Conservation (phyloP, 2,113 vertebrate species). For the Larimichthys polyactis region DNA sequence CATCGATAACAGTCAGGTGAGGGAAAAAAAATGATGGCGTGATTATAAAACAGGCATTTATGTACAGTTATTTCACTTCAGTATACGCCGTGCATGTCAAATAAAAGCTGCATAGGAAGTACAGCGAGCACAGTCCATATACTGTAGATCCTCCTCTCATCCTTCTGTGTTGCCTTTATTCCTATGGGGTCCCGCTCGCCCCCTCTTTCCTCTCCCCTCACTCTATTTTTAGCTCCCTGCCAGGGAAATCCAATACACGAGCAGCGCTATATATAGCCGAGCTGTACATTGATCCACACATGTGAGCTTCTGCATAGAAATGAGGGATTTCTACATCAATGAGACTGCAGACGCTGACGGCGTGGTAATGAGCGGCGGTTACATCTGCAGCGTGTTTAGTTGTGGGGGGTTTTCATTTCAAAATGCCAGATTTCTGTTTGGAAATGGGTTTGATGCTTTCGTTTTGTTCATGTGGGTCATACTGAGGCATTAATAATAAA, state of each 20-base stretch:
- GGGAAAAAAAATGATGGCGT: not conserved
- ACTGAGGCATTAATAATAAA: too few relatives aligned
- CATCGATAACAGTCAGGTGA: too few relatives aligned
- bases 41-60: not conserved
- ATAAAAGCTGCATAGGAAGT: conserved; percentile 18
- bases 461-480: too few relatives aligned
- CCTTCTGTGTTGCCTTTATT: conserved; percentile 45
- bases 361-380: not conserved
- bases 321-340: conserved; percentile 58
- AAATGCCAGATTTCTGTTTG: not conserved
- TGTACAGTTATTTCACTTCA: not conserved
- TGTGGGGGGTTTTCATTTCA: not conserved
- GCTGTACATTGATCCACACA: conserved; percentile 61
- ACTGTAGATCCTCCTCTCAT: conserved; percentile 36
- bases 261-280: conserved; percentile 63
- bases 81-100: not conserved
- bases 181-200: conserved; percentile 56
- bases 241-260: conserved; percentile 72
- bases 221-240: conserved; percentile 73
- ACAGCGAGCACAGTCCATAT: conserved; percentile 17
- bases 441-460: not conserved
- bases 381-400: not conserved
- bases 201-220: conserved; percentile 48
- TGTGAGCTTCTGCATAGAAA: conserved; percentile 38
- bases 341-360: conserved; percentile 15